Base-by-base conservation (phyloP, 2,113 vertebrate species). In the Bubo bubo region DNA sequence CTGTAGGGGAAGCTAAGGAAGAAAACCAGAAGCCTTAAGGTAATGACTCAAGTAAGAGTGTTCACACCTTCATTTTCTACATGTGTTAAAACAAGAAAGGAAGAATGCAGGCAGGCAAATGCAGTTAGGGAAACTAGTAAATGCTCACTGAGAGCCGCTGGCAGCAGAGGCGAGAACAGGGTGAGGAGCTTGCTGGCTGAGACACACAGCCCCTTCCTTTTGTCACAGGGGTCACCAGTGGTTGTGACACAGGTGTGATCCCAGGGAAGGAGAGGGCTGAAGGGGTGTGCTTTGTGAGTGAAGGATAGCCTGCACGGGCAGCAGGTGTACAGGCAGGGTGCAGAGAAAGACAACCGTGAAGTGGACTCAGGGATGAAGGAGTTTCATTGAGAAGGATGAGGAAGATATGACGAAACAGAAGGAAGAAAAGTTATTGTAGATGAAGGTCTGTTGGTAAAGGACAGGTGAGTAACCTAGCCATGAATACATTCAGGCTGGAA, bases 11-110 rank as follows among this genome's bases (percentile, higher is more conserved):
- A 77, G 55, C 43, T 81, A 68, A 55, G 55, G 88, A 96, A 96
- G 80, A 90, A 94, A 96, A 92, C 35, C 73, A 88, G 84, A 89
- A 95, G 94, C 94, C 96, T 96, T 60, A 62, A 96, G 95, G 86
- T 95, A 95, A 75, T 94, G 91, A 92, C 80, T 95, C 93, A 94
- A 80, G 47, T 87, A 96, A 87, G 73, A 79, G 77, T 19, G 18
- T 87, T 95, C 80, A 84, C 32, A 75, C 49, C 62, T 90, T 94
- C 64, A n/a, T 93, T 94, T 94, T 74, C 53, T 88, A 14, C 6
- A 11, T 92, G 24, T 95, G 68, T 79, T 90, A 37, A 68, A 93
- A 68, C 9, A 66, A 96, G 86, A 80, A 93, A 43, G 66, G 72
- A 86, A 90, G 71, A 85, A 63, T 5, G 49, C 84, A 90, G 34